A percentile compares a stretch with the other conserved stretches of the same genome.
phyloP scores from a whole-genome alignment of 2,888 invertebrate species.

The Sylvicola cinctus region DNA sequence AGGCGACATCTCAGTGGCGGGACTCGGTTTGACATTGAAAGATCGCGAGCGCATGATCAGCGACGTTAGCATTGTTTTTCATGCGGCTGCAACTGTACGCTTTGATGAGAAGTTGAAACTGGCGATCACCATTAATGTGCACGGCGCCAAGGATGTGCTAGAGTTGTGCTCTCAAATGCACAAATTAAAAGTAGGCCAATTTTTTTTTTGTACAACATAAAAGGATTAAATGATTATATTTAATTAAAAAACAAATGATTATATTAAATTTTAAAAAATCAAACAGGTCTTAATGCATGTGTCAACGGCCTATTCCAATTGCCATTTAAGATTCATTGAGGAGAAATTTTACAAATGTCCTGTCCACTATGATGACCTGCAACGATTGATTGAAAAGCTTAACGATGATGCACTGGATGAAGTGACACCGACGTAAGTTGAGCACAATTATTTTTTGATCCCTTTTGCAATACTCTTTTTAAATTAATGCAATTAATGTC shows the following conservation, averaged over 20 bases:
- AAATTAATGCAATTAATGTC: constrained; percentile 3
- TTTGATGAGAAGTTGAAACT: constrained; percentile 66
- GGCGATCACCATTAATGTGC: constrained; percentile 60
- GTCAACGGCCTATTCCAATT: constrained; percentile 66
- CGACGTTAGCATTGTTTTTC: constrained; percentile 44
- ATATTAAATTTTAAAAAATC: no score
- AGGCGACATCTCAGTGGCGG: constrained; percentile 44
- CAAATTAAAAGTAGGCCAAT: constrained; percentile 38
- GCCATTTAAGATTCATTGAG: constrained; percentile 36
- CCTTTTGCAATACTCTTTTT: not conserved
- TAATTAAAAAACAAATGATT: no score
- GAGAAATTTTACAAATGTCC: constrained; percentile 43
- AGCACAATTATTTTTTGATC: no score
- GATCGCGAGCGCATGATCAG: constrained; percentile 39
- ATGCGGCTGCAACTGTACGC: constrained; percentile 73
- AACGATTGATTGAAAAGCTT: constrained; percentile 27
- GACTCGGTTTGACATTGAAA: constrained; percentile 36
- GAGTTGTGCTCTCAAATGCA: constrained; percentile 47
- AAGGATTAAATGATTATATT: no score
- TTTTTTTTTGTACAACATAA: not conserved
- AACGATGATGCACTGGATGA: constrained; percentile 28
- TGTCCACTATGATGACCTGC: constrained; percentile 29
- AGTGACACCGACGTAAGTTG: constrained; percentile 32
- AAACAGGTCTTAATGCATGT: constrained; percentile 55
- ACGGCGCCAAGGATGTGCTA: constrained; percentile 54